Evolutionary conservation across 2,113 vertebrate species (phyloP).

Genomic region (Egretta garzetta): DNA sequence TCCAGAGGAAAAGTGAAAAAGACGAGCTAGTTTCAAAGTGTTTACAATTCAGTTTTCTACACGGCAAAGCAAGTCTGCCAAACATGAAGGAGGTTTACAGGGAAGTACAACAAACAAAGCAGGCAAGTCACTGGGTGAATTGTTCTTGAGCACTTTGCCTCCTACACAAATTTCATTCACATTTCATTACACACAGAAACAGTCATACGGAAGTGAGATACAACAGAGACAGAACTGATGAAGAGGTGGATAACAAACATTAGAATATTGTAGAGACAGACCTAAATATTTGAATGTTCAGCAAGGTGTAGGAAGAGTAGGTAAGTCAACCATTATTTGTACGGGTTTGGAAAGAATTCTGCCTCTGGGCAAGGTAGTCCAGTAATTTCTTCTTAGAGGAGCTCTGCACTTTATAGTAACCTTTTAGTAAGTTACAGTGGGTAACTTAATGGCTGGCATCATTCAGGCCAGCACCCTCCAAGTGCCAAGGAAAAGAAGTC

Average conservation of each 20-base stretch:
- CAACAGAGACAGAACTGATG: neutral
- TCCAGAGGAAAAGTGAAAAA: neutral
- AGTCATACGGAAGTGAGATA: neutral
- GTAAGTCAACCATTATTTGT: neutral
- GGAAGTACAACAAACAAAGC: neutral
- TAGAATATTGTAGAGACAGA: neutral
- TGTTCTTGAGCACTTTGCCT: neutral
- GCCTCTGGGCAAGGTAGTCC: neutral
- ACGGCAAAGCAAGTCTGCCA: neutral
- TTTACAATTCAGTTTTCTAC: neutral
- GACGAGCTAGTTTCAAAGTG: neutral
- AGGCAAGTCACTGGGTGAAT: neutral
- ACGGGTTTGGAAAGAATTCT: neutral
- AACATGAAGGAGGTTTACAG: neutral
- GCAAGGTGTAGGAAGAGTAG: neutral
- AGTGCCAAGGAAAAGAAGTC: neutral
- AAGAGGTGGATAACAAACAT: neutral
- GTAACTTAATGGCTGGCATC: neutral
- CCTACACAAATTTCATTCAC: neutral
- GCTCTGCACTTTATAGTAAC: neutral
- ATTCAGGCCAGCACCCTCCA: neutral
- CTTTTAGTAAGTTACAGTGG: neutral
- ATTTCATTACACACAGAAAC: neutral
- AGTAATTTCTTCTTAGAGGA: neutral
- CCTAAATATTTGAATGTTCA: neutral